A percentile compares a stretch with the other conserved stretches of the same genome.
These are phyloP conservation scores for Cloeon dipterum DNA, from an alignment of 2,888 invertebrate genomes.

Conservation along the genomic window DNA sequence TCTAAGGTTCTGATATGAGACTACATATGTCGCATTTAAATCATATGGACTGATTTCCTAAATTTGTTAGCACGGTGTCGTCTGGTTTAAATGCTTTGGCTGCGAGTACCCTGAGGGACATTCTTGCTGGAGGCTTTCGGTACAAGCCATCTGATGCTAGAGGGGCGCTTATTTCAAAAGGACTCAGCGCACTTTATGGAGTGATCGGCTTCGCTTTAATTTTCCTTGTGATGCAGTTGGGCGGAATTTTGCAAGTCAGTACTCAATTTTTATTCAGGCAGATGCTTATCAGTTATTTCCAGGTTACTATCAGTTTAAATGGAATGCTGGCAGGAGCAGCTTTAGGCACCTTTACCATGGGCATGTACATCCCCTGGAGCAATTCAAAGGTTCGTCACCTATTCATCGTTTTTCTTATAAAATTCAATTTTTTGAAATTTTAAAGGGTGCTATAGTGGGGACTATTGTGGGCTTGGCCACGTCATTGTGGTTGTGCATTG, in stretches of 20 bases:
- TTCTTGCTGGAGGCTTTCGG: constrained; percentile 31
- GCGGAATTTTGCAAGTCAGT: constrained; percentile 56
- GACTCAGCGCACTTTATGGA: constrained; percentile 46
- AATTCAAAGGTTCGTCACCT: constrained; percentile 51
- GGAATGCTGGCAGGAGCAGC: constrained; percentile 78
- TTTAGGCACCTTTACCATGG: constrained; percentile 64
- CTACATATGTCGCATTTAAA: too few species aligned
- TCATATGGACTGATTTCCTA: too few species aligned
- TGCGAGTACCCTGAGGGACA: constrained; percentile 75
- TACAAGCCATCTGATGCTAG: neutral
- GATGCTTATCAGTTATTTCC: constrained; percentile 12
- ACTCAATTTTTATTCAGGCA: neutral
- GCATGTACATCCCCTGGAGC: constrained; percentile 74
- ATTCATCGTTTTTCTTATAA: too few species aligned
- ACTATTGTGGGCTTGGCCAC: constrained; percentile 31
- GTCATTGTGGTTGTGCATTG: constrained; percentile 39
- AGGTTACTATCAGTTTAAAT: constrained; percentile 65
- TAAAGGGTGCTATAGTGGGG: constrained; percentile 39
- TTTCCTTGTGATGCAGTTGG: constrained; percentile 65
- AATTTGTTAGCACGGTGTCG: constrained; percentile 78
- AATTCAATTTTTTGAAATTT: too few species aligned
- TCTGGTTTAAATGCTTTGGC: constrained; percentile 82
- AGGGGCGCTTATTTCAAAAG: constrained; percentile 31
- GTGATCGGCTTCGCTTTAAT: constrained; percentile 54
- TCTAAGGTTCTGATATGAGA: constrained; percentile 79